Evolutionary conservation across 1,140 invertebrate genomes (phyloP).

Genomic region (Diabrotica undecimpunctata): DNA sequence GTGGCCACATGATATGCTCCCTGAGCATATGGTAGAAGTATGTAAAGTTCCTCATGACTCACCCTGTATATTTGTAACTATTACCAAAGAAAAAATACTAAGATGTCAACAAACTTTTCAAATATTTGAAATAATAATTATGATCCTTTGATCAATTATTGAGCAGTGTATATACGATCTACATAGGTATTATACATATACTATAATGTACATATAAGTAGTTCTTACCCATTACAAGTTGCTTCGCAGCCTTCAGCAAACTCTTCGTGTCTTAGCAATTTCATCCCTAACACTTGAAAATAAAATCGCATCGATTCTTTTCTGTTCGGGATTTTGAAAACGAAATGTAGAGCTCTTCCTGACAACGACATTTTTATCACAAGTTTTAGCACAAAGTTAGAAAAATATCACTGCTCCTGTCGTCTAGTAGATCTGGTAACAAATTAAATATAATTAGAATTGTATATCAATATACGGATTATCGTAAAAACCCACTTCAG

Average conservation of each 20-base stretch:
- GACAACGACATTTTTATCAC: not conserved
- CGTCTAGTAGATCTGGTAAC: no score
- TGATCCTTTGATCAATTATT: no score
- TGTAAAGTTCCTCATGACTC: no score
- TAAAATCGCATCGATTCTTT: conserved; percentile 83
- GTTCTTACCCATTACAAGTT: conserved; percentile 86
- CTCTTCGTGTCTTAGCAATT: conserved; percentile 95
- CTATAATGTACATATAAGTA: not conserved
- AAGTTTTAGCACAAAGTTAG: not conserved
- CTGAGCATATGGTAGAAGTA: no score
- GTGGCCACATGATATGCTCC: no score
- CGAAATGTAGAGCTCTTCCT: conserved; percentile 86
- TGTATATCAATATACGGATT: not conserved
- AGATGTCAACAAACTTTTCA: no score
- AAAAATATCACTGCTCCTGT: no score
- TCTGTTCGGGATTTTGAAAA: conserved; percentile 91
- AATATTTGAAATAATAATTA: no score
- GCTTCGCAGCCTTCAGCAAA: conserved; percentile 95
- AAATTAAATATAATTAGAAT: not conserved
- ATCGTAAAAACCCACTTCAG: not conserved
- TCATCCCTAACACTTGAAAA: conserved; percentile 87
- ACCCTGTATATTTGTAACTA: no score
- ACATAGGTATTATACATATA: no score
- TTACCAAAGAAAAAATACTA: no score
- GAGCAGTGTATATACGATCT: no score